Conservation (phyloP, 2,113 vertebrate species). For the Megaceryle maxima region DNA sequence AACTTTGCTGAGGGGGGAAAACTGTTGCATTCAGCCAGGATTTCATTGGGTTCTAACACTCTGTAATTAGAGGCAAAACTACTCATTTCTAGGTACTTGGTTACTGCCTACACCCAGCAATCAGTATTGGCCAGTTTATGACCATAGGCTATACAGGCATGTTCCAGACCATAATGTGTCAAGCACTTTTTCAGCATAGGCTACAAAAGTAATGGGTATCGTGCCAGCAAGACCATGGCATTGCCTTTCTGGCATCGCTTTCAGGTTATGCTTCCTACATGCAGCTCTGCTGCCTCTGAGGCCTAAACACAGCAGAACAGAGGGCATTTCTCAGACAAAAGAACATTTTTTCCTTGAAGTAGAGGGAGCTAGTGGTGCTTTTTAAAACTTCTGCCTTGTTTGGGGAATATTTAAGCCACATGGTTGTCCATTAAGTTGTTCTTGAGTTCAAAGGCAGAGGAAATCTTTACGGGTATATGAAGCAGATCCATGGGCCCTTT, state of each 20-base stretch:
- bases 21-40: accelerated
- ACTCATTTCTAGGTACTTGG: not conserved
- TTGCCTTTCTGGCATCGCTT: not conserved
- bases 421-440: not conserved
- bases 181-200: accelerated
- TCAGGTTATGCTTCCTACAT: not conserved
- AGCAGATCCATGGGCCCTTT: not conserved
- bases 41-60: not conserved
- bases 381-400: not conserved
- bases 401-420: not conserved
- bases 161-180: not conserved
- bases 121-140: not conserved
- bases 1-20: not conserved
- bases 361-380: not conserved
- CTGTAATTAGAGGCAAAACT: not conserved
- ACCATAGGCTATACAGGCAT: not conserved
- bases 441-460: not conserved
- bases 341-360: not conserved
- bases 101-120: not conserved
- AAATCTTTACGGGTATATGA: not conserved
- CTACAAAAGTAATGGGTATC: not conserved
- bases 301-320: accelerated
- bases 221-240: accelerated
- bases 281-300: not conserved
- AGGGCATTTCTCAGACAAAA: not conserved